Conservation (phyloP, 2,888 invertebrate genomes). For the Brachypalpus laphriformis region DNA sequence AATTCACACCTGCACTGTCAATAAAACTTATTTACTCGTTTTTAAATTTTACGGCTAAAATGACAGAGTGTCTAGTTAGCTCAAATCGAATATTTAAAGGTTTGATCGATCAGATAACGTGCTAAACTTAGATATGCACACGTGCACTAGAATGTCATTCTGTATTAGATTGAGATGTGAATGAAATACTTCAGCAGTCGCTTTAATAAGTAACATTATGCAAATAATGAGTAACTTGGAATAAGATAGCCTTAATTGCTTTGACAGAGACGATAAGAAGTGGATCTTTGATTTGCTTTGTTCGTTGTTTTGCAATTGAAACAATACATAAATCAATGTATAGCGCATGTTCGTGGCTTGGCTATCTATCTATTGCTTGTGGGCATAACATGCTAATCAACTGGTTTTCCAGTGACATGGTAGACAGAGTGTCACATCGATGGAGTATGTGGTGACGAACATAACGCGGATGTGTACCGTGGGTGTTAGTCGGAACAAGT, state of each 20-base stretch:
- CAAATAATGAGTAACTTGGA: conserved; percentile 5
- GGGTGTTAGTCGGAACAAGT: background rate
- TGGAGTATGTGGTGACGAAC: background rate
- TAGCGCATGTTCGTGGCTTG: background rate
- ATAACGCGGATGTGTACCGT: background rate
- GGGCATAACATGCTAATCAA: conserved; percentile 37
- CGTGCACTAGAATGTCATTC: conserved; percentile 45
- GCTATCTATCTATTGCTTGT: conserved; percentile 2
- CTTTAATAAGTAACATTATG: conserved; percentile 3
- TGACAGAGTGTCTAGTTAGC: conserved; percentile 11
- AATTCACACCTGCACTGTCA: background rate
- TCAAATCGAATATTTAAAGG: background rate
- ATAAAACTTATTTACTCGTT: background rate
- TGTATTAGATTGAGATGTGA: conserved; percentile 35
- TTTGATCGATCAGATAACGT: background rate
- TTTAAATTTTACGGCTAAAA: background rate
- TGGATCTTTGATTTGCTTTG: conserved; percentile 52
- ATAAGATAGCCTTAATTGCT: conserved; percentile 50
- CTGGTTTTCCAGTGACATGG: conserved; percentile 13
- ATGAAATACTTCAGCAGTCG: conserved; percentile 20
- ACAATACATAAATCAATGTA: conserved; percentile 29
- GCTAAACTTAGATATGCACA: conserved; percentile 20
- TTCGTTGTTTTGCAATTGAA: conserved; percentile 27
- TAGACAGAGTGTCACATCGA: background rate
- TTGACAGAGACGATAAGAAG: conserved; percentile 52